Evolutionary conservation across 2,113 vertebrate genomes (phyloP), one percentile per base, ranked within the genome.

Genomic region (Cyphomyrus plagiostoma): DNA sequence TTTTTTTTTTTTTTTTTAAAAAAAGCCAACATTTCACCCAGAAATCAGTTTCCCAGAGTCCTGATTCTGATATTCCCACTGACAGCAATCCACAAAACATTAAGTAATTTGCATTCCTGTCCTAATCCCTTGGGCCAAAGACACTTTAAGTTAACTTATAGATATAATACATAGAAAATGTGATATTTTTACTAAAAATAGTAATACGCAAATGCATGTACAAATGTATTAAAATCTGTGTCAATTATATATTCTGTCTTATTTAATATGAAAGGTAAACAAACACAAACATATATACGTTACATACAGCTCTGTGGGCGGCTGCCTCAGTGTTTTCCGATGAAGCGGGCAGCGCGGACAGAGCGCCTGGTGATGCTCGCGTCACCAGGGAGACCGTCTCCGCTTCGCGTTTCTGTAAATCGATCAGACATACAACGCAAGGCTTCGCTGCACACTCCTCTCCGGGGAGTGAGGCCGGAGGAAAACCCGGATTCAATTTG

Each of bases 351-450:
- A 95, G 93, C 83, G 94, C 95, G 87, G 95, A 92, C 90, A 97
- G 96, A 0, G 95, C 95, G 30, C 94, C 96, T 2, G 96, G 96
- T 5, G 95, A 90, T 86, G 94, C 94, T 92, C 95, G 95, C 84
- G 95, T 93, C 23, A 92, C 94, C 91, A 96, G 77, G 13, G 97
- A 97, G 82, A 96, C 96, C 4, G 96, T 91, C 84, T 98, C 97
- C 89, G 96, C 96, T 94, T 98, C 98, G 92, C 97, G 96, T 93
- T 98, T 98, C 97, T 98, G 96, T 87, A 93, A 93, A 91, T 88
- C 39, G 89, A 89, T 82, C 87, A 93, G 50, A 94, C 62, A 91
- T 46, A 42, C 17, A 1, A 53, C 66, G 45, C 49, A 8, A 77
- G 23, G 82, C 39, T 46, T 23, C 42, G 23, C 82, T 48, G 45